Percentiles rank a stretch among this genome's conserved stretches.
phyloP scores from a whole-genome alignment of 2,888 invertebrate species.

The Ditula angustiorana region DNA sequence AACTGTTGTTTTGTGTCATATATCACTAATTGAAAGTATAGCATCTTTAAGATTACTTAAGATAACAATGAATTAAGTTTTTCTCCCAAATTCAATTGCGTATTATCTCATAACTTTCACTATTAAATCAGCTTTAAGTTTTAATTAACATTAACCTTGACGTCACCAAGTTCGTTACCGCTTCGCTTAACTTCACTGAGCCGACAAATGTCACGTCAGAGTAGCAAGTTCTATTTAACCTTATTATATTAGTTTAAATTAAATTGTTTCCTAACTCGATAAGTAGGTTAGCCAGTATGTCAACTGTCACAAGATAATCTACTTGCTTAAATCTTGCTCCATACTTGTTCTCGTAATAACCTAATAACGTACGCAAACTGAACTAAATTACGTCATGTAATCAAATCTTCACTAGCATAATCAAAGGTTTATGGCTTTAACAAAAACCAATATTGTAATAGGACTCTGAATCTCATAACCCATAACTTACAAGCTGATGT shows the following conservation, averaged over 20 bases:
- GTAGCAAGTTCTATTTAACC: conserved; percentile 12
- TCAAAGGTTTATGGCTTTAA: conserved; percentile 12
- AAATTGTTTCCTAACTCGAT: conserved; percentile 26
- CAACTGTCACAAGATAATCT: conserved; percentile 31
- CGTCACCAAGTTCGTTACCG: conserved; percentile 1
- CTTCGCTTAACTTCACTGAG: conserved; percentile 19
- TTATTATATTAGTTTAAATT: conserved; percentile 20
- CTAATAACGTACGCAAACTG: not conserved
- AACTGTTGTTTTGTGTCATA: not conserved
- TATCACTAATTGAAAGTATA: not conserved
- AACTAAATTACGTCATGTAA: conserved; percentile 5
- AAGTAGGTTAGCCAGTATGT: conserved; percentile 31
- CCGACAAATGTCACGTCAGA: conserved; percentile 20
- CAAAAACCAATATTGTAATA: conserved; percentile 26
- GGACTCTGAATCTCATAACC: not conserved
- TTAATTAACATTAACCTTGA: conserved; percentile 19
- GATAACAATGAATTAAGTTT: no score
- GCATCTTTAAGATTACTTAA: no score
- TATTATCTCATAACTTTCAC: conserved; percentile 8
- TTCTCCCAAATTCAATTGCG: not conserved
- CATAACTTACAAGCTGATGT: not conserved
- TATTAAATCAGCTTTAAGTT: not conserved
- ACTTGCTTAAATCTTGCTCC: conserved; percentile 32
- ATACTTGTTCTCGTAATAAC: conserved; percentile 13
- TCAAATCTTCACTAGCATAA: not conserved